A percentile compares a stretch with the other conserved stretches of the same genome.
These are phyloP conservation scores for Alectura lathami DNA, from an alignment of 2,113 vertebrate genomes.

Conservation along the genomic window DNA sequence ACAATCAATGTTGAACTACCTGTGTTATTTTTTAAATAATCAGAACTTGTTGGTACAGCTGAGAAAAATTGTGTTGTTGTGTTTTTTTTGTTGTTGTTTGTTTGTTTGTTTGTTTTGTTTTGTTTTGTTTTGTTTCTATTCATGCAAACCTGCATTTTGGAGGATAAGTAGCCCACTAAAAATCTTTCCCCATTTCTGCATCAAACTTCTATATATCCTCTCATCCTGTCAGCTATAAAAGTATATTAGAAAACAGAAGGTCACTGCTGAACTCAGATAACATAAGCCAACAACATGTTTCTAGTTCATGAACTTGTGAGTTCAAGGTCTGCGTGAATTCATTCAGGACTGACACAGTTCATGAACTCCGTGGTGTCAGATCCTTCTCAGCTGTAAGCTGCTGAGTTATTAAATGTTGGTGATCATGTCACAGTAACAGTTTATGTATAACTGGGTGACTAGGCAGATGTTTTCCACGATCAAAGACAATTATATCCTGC, in stretches of 20 bases:
- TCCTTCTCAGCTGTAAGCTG: not conserved
- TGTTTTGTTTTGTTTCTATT: not conserved
- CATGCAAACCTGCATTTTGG: rapidly evolving
- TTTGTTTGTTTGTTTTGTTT: too few species aligned
- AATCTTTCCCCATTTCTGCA: not conserved
- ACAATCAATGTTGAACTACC: not conserved
- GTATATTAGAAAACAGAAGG: not conserved
- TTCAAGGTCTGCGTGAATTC: not conserved
- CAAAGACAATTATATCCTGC: not conserved
- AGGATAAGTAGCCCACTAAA: not conserved
- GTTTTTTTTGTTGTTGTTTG: rapidly evolving
- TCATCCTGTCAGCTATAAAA: not conserved
- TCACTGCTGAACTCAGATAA: not conserved
- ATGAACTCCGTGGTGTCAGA: not conserved
- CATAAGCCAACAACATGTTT: not conserved
- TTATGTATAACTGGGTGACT: not conserved
- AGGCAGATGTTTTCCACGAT: not conserved
- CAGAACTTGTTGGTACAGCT: not conserved
- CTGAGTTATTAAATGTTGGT: not conserved
- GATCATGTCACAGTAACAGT: not conserved
- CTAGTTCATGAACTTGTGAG: not conserved
- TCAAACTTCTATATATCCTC: not conserved
- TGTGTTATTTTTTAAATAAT: not conserved
- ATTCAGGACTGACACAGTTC: not conserved
- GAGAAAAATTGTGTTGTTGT: not conserved